phyloP scores from a whole-genome alignment of 2,888 invertebrate species.

The Pyrochroa serraticornis region DNA sequence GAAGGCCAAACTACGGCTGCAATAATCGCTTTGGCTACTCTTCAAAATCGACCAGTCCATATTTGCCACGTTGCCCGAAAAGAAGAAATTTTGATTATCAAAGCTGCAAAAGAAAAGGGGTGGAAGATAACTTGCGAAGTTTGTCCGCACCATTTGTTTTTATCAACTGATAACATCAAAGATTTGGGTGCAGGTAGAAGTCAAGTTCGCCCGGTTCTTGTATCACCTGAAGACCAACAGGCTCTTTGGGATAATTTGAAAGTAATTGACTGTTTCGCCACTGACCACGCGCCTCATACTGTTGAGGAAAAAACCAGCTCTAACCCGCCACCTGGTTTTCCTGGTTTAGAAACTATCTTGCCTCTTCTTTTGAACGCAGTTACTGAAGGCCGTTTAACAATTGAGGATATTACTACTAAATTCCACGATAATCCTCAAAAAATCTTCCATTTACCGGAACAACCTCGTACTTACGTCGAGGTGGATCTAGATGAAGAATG shows the following conservation, averaged over 20 bases:
- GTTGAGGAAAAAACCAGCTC: constrained; percentile 84
- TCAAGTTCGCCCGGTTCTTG: constrained; percentile 87
- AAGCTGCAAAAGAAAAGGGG: constrained; percentile 88
- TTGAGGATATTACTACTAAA: constrained; percentile 90
- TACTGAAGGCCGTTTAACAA: constrained; percentile 81
- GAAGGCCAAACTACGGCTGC: constrained; percentile 96
- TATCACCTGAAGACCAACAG: constrained; percentile 87
- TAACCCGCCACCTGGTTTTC: constrained; percentile 91
- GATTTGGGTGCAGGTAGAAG: constrained; percentile 71
- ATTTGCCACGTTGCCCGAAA: constrained; percentile 96
- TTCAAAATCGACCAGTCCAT: constrained; percentile 89
- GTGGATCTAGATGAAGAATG: constrained; percentile 93
- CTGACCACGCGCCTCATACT: constrained; percentile 98
- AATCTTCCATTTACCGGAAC: constrained; percentile 96
- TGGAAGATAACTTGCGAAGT: constrained; percentile 97
- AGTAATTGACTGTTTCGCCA: constrained; percentile 96
- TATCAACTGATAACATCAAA: constrained; percentile 78
- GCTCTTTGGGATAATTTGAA: constrained; percentile 97
- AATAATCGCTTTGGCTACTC: constrained; percentile 84
- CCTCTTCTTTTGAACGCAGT: constrained; percentile 95
- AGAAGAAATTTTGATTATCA: constrained; percentile 91
- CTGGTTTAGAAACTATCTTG: constrained; percentile 97
- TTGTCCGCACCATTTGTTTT: constrained; percentile 96
- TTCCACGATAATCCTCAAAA: constrained; percentile 91
- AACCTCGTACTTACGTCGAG: constrained; percentile 95